Evolutionary conservation across 2,113 vertebrate genomes (phyloP).

Genomic region (Tachuris rubrigastra): DNA sequence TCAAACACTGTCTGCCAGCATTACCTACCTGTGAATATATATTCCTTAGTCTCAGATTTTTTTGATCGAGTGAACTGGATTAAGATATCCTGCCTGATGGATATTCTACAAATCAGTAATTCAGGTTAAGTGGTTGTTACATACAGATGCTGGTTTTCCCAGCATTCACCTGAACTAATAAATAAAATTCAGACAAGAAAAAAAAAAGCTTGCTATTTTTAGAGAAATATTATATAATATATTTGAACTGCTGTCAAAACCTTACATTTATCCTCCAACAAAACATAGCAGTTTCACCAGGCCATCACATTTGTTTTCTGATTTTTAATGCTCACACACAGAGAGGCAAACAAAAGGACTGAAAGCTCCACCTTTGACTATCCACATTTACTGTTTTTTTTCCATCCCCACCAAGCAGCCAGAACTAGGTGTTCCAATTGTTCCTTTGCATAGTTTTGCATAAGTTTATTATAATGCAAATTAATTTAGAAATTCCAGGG

Average conservation of each 20-base stretch:
- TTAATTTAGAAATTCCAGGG: not conserved
- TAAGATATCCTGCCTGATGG: not conserved
- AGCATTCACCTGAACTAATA: not conserved
- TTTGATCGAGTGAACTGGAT: not conserved
- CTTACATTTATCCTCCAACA: constrained; percentile 15
- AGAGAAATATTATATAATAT: constrained; percentile 26
- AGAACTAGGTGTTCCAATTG: not conserved
- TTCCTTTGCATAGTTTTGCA: not conserved
- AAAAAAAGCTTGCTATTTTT: not conserved
- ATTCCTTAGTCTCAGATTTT: not conserved
- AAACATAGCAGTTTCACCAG: not conserved
- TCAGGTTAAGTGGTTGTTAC: not conserved
- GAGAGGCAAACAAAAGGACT: not conserved
- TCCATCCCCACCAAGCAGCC: not conserved
- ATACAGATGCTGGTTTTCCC: not conserved
- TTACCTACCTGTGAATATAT: not conserved
- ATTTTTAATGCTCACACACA: not conserved
- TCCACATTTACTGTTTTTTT: not conserved
- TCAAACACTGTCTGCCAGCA: not conserved
- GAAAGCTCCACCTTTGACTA: not conserved
- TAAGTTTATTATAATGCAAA: not conserved
- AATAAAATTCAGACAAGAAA: not conserved
- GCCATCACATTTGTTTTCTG: not conserved
- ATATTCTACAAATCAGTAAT: not conserved
- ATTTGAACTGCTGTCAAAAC: constrained; percentile 6